Percentiles rank a stretch among this genome's conserved stretches.
These are phyloP conservation scores for Drosophila atroscutellata DNA, from an alignment of 2,888 invertebrate species.

Conservation along the genomic window DNA sequence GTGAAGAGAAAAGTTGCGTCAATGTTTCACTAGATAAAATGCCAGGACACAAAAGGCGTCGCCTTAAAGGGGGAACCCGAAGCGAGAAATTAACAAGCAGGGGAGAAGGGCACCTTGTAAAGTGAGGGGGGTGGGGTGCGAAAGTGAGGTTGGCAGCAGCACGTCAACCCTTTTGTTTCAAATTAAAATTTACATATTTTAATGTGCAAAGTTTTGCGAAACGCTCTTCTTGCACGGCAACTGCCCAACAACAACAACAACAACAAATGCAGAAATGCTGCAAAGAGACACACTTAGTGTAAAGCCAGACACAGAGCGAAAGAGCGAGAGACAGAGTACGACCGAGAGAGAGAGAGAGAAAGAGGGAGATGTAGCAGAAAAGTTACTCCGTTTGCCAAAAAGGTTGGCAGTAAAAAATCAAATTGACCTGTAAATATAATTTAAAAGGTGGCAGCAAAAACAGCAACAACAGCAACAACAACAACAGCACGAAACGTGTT, in stretches of 20 bases:
- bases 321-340: neutral
- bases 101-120: neutral
- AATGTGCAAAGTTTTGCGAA: conserved; percentile 76
- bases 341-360: conserved; percentile 4
- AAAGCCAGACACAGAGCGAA: conserved; percentile 1
- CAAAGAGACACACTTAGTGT: conserved; percentile 26
- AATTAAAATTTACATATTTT: conserved; percentile 80
- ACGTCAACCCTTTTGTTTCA: conserved; percentile 81
- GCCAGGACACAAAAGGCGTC: conserved; percentile 45
- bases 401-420: conserved; percentile 71
- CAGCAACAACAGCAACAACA: conserved; percentile 49
- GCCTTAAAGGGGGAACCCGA: neutral
- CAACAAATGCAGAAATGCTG: conserved; percentile 15
- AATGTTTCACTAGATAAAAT: conserved; percentile 74
- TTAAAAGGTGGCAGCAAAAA: conserved; percentile 67
- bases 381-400: conserved; percentile 52
- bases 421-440: conserved; percentile 80
- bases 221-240: conserved; percentile 37
- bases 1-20: conserved; percentile 55
- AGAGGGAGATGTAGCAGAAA: conserved; percentile 17
- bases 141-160: conserved; percentile 27
- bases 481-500: conserved; percentile 61
- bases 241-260: conserved; percentile 43
- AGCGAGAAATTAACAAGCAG: neutral
- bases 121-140: neutral